phyloP scores from a whole-genome alignment of 2,797 vertebrate genomes.

The Esox lucius region DNA sequence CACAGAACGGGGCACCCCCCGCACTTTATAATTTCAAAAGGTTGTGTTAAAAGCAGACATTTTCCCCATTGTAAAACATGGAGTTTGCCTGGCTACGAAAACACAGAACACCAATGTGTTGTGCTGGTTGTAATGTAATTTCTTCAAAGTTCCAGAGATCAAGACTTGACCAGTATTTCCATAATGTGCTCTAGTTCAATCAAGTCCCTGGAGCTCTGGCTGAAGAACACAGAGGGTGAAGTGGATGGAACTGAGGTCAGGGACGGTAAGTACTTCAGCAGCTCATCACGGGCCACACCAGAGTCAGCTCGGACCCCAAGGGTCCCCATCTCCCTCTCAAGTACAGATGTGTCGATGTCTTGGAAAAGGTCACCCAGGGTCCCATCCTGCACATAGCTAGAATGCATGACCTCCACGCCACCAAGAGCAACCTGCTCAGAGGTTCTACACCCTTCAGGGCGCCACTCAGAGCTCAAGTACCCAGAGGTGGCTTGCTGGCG shows the following conservation, averaged over 20 bases:
- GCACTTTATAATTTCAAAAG: too few species aligned
- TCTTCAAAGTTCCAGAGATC: constrained; percentile 18
- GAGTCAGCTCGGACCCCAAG: constrained; percentile 40
- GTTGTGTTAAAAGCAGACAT: too few species aligned
- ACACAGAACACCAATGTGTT: not conserved
- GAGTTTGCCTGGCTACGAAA: not conserved
- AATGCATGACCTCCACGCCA: constrained; percentile 68
- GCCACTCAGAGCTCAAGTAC: constrained; percentile 33
- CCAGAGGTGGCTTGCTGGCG: constrained; percentile 4
- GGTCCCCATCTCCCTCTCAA: constrained; percentile 68
- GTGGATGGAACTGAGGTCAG: constrained; percentile 53
- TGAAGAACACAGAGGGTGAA: constrained; percentile 39
- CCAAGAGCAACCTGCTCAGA: constrained; percentile 47
- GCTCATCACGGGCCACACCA: constrained; percentile 38
- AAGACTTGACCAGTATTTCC: constrained; percentile 81
- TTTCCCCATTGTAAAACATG: too few species aligned
- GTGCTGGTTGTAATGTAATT: not conserved
- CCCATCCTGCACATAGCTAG: constrained; percentile 69
- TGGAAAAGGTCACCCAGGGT: constrained; percentile 78
- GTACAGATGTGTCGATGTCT: constrained; percentile 78
- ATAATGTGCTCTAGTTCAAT: constrained; percentile 80
- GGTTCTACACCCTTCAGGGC: constrained; percentile 16
- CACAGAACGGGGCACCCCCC: not conserved
- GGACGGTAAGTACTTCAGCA: constrained; percentile 59
- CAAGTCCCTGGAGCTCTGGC: constrained; percentile 64